These are phyloP conservation scores for Phrynosoma platyrhinos DNA, from an alignment of 2,113 vertebrate genomes.

Conservation along the genomic window DNA sequence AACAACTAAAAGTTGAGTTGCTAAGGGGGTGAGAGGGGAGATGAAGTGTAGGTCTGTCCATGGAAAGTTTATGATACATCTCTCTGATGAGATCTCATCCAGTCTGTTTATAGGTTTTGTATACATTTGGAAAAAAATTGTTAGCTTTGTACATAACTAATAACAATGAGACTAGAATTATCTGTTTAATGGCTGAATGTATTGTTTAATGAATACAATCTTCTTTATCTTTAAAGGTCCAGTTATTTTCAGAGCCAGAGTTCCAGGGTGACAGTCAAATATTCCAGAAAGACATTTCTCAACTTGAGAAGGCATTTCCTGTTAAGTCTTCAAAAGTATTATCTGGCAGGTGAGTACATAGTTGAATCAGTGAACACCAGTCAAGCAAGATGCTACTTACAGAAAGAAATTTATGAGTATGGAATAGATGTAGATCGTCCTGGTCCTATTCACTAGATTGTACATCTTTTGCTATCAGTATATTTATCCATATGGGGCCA, in stretches of 20 bases:
- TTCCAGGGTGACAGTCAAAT: conserved; percentile 84
- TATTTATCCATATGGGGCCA: not conserved
- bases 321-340: conserved; percentile 89
- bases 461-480: not conserved
- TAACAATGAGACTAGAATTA: conserved; percentile 23
- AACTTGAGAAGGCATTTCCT: conserved; percentile 84
- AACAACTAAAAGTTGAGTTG: too few relatives aligned
- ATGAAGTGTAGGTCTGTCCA: too few relatives aligned
- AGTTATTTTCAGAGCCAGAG: conserved; percentile 90
- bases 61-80: too few relatives aligned
- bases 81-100: too few relatives aligned
- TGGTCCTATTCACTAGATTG: too few relatives aligned
- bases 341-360: conserved; percentile 85
- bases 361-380: conserved; percentile 1
- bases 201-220: not conserved
- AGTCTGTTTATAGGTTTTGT: too few relatives aligned
- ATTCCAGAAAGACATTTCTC: conserved; percentile 81
- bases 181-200: conserved; percentile 19
- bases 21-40: too few relatives aligned
- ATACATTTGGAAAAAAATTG: too few relatives aligned
- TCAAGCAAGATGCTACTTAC: not conserved
- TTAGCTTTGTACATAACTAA: conserved; percentile 8
- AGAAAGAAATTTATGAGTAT: not conserved
- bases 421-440: not conserved
- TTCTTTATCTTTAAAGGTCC: conserved; percentile 81